phyloP scores from a whole-genome alignment of 1,140 invertebrate species.

The Palaemon carinicauda region DNA sequence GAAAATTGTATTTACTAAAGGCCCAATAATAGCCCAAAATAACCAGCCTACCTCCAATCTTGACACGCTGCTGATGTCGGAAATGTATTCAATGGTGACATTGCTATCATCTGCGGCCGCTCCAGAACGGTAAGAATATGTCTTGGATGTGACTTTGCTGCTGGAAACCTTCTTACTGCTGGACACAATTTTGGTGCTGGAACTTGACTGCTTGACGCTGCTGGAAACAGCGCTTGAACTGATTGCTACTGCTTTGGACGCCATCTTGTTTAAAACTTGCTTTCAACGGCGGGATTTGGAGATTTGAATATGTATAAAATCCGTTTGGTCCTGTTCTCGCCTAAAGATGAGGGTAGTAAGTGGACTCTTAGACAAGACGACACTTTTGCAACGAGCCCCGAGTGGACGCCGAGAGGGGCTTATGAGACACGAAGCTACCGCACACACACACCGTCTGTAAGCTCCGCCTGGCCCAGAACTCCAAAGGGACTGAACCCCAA shows the following conservation, averaged over 20 bases:
- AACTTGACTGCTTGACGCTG: neutral
- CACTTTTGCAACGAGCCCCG: neutral
- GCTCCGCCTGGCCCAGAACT: constrained; percentile 36
- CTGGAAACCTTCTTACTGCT: neutral
- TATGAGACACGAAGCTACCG: constrained; percentile 24
- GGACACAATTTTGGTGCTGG: neutral
- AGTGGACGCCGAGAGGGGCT: neutral
- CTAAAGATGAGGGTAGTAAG: neutral
- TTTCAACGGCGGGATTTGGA: neutral
- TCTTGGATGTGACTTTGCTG: constrained; percentile 21
- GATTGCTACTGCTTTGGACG: constrained; percentile 23
- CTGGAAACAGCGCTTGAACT: neutral
- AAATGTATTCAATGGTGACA: constrained; percentile 44
- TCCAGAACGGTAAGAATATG: constrained; percentile 36
- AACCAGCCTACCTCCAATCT: constrained; percentile 38
- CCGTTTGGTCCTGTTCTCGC: too few relatives aligned
- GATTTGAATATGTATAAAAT: too few relatives aligned
- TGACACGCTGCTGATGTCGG: constrained; percentile 11
- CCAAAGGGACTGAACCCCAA: constrained; percentile 28
- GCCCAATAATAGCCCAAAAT: too few relatives aligned
- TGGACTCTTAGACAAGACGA: neutral
- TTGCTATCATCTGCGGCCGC: constrained; percentile 18
- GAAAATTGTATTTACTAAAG: too few relatives aligned
- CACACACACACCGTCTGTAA: constrained; percentile 36
- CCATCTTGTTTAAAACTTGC: neutral